Percentiles rank a stretch among this genome's conserved stretches.
phyloP scores from a whole-genome alignment of 2,113 vertebrate genomes.

The Limanda limanda region DNA sequence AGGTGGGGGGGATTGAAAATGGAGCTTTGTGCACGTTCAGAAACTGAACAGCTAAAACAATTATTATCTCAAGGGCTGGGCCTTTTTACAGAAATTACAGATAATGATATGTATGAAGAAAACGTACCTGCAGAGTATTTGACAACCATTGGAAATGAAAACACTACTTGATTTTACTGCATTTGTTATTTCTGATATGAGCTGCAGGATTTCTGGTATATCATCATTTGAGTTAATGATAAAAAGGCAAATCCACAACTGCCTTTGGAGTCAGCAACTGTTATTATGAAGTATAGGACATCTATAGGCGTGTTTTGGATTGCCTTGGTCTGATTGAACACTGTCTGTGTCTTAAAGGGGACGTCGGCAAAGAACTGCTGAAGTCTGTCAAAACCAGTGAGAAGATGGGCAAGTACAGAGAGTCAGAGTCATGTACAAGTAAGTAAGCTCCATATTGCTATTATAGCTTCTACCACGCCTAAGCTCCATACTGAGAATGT shows the following conservation, averaged over 20 bases:
- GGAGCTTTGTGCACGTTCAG: too few relatives aligned
- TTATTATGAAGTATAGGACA: background rate
- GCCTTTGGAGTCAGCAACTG: background rate
- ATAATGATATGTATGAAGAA: background rate
- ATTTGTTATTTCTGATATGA: background rate
- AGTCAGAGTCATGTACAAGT: constrained; percentile 70
- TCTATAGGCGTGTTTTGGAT: background rate
- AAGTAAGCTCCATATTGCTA: constrained; percentile 46
- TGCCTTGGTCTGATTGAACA: background rate
- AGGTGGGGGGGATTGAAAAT: too few relatives aligned
- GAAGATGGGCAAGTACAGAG: constrained; percentile 75
- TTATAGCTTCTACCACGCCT: background rate
- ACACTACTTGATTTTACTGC: background rate
- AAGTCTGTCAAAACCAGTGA: constrained; percentile 69
- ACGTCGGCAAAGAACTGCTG: constrained; percentile 58
- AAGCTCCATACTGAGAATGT: background rate
- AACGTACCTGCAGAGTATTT: background rate
- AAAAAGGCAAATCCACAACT: background rate
- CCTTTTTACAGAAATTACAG: background rate
- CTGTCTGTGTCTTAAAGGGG: constrained; percentile 65
- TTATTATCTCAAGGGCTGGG: background rate
- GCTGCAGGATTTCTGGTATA: background rate
- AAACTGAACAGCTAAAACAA: too few relatives aligned
- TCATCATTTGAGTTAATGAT: background rate
- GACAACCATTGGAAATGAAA: background rate